Base-by-base conservation (phyloP, 2,888 invertebrate species). In the Thereva nobilitata region DNA sequence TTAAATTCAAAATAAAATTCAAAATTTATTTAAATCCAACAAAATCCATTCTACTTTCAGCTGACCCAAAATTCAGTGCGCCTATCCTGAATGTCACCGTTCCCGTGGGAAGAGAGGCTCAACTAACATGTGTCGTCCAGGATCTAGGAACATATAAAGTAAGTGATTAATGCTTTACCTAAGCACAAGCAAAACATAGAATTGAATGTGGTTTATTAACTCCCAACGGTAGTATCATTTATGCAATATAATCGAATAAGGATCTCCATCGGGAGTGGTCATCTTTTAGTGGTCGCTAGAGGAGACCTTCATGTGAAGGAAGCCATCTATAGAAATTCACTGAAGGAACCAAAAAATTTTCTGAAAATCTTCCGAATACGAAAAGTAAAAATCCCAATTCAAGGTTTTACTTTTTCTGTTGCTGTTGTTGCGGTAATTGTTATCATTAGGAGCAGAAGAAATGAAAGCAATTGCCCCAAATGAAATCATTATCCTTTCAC, bases 101-200 rank as follows among this genome's bases (percentile, higher is more conserved):
- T 10, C 86, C 89, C 2, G 84, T 89, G 65, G 88, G 89, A 64
- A 81, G 89, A 68, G 89, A 89, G 74, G 89, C 88, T 2, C 81
- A 85, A 3, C 83, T 89, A 64, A 86, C 86, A 9, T 89, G 89
- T 75, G 84, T 85, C 66, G 89, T 89, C 7, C 88, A 89, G 74
- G 86, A 88, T 77, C 79, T 89, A 70, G 86, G 86, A 68, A 85
- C 85, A 1, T 89, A 85, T 73, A 89, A 89, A 84, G 89, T 89
- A 80, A 80, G 73, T 69, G 37, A 47, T 66, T 65, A 61, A 61
- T 61, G 61, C 41, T 40, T n/a, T 49, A 40, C 47, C 59, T 47
- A 37, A n/a, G 44, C 23, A 49, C 34, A 38, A 23, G 23, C 23
- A 23, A 23, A 55, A 49, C 54, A 68, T 56, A 54, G 61, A 63